Base-by-base conservation (phyloP, 2,797 vertebrate species). In the Orestias chungarensis region DNA sequence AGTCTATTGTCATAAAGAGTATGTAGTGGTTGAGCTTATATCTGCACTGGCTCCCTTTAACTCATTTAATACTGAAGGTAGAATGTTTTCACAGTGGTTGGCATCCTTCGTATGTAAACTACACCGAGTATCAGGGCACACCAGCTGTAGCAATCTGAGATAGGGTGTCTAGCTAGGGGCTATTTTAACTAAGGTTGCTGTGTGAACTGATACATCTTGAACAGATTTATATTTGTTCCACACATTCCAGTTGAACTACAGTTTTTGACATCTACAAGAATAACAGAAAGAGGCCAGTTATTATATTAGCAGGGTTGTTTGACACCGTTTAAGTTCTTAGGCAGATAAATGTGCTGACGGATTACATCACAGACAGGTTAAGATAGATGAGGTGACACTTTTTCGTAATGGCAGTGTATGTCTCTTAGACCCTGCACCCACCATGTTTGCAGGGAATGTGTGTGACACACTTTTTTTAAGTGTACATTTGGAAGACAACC, bases 61-160 rank as follows among this genome's bases (percentile, higher is more conserved):
- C 47, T 79, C 71, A 46, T 88, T 87, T 82, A 84, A 76, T 70
- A 66, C 78, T 73, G 82, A 87, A 85, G 85, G 81, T 70, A 79
- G 85, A 89, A 83, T 62, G 62, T 78, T 71, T 57, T 82, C 78
- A 66, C 68, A 65, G 67, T 47, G 67, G 70, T 70, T 89, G 82
- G 79, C 82, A 82, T 71, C 57, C n/a, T 77, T 61, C 52, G 61
- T 38, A 59, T 77, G 69, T 75, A 43, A 25, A 40, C 65, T 71
- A 74, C 78, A 43, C 27, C 73, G 78, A 79, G 71, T 70, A 74
- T 44, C 54, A 64, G 64, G 78, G 71, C 68, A 64, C 57, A 59
- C 64, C 82, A 65, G 70, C 65, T 68, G 69, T 68, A 70, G 75
- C 78, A 69, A 70, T 68, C 78, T 42, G 52, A 66, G 81, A 86